phyloP scores from a whole-genome alignment of 2,113 vertebrate species.

The Prochilodus magdalenae region DNA sequence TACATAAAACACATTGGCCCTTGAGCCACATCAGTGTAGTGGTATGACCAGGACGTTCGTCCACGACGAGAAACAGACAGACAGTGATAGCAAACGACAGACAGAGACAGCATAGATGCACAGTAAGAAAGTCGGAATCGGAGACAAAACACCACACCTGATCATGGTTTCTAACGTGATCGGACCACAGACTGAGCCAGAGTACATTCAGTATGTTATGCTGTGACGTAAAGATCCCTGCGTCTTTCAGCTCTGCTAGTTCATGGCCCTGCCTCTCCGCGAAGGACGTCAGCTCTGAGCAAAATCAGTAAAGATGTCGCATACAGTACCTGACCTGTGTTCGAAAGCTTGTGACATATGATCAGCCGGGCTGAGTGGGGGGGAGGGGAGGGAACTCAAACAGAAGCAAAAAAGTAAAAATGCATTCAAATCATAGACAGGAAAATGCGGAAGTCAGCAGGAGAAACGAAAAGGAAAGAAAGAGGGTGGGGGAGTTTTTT shows the following conservation, averaged over 20 bases:
- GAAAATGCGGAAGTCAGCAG: slow-evolving; percentile 74
- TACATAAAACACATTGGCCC: slow-evolving; percentile 2
- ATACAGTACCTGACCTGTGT: slow-evolving; percentile 74
- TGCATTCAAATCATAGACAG: slow-evolving; percentile 98
- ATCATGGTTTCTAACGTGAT: slow-evolving; percentile 63
- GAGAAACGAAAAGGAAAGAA: slow-evolving; percentile 40
- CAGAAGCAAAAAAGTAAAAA: slow-evolving; percentile 99
- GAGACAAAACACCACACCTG: slow-evolving; percentile 68
- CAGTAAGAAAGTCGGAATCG: slow-evolving; percentile 55
- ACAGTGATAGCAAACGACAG: slow-evolving; percentile 37
- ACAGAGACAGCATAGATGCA: slow-evolving; percentile 59
- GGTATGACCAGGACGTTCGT: slow-evolving; percentile 1
- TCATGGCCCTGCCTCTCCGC: neutral
- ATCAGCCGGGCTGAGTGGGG: slow-evolving; percentile 77
- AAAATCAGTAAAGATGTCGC: slow-evolving; percentile 18
- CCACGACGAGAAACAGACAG: neutral
- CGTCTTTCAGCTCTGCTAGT: neutral
- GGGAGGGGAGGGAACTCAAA: slow-evolving; percentile 75
- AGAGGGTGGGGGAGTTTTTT: slow-evolving; percentile 67
- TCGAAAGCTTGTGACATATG: slow-evolving; percentile 86
- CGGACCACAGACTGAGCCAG: neutral
- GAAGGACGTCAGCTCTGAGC: slow-evolving; percentile 10
- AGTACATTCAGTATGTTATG: neutral
- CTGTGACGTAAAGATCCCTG: neutral
- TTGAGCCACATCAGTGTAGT: neutral